phyloP scores from a whole-genome alignment of 2,888 invertebrate genomes.

The Schizotus pectinicornis region DNA sequence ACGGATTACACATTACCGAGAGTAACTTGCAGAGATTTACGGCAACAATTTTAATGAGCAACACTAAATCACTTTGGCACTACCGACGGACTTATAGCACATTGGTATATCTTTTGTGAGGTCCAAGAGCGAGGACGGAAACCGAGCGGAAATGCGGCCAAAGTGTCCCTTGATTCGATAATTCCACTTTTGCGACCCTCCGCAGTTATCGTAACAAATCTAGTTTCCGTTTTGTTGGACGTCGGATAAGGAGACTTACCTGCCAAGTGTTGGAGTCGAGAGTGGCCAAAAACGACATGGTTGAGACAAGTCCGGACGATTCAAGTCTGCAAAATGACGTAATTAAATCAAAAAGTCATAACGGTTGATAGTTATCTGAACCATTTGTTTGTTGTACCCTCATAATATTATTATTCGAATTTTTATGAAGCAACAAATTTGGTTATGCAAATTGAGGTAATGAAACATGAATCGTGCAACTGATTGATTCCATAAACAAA shows the following conservation, averaged over 20 bases:
- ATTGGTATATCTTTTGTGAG: neutral
- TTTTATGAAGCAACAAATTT: conserved; percentile 7
- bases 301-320: neutral
- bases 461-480: too few species aligned
- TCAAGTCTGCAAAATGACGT: neutral
- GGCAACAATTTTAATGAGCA: conserved; percentile 4
- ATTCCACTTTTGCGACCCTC: conserved; percentile 13
- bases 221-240: conserved; percentile 18
- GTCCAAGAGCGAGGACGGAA: conserved; percentile 9
- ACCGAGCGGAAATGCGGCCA: conserved; percentile 28
- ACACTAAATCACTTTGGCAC: neutral
- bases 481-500: conserved; percentile 21
- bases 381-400: too few species aligned
- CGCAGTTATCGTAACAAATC: conserved; percentile 26
- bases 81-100: neutral
- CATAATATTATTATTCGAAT: too few species aligned
- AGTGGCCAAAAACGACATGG: conserved; percentile 63
- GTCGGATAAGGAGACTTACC: conserved; percentile 54
- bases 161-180: conserved; percentile 26
- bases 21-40: conserved; percentile 11
- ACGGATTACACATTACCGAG: conserved; percentile 9
- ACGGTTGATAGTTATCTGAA: too few species aligned
- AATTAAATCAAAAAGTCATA: neutral
- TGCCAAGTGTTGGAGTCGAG: conserved; percentile 63
- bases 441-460: conserved; percentile 14